Percentiles rank a stretch among this genome's conserved stretches.
These are phyloP conservation scores for Rosalia funebris DNA, from an alignment of 2,888 invertebrate genomes.

Conservation along the genomic window DNA sequence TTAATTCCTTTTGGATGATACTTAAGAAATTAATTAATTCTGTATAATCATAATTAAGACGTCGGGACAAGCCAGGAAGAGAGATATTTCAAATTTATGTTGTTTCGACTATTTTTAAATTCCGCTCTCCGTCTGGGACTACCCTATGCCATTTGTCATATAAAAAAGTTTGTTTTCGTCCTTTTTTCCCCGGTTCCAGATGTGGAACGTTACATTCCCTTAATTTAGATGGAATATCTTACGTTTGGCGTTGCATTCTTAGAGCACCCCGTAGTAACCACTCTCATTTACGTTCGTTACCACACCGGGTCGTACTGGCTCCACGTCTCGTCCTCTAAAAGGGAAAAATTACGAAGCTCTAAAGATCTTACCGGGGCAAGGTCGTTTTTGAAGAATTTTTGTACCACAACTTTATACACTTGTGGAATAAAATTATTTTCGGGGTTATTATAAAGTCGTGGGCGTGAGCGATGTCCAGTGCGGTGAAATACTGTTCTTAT, in stretches of 20 bases:
- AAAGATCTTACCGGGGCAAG: too few relatives aligned
- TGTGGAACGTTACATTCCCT: conserved; percentile 55
- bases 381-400: too few relatives aligned
- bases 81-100: conserved; percentile 50
- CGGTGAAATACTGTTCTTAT: too few relatives aligned
- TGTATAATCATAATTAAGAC: conserved; percentile 48
- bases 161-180: conserved; percentile 49
- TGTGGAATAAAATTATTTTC: too few relatives aligned
- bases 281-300: too few relatives aligned
- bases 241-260: conserved; percentile 42
- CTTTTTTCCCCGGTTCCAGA: conserved; percentile 51
- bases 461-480: too few relatives aligned
- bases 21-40: conserved; percentile 52
- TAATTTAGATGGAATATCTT: conserved; percentile 53
- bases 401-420: too few relatives aligned
- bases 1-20: conserved; percentile 55
- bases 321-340: too few relatives aligned
- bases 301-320: too few relatives aligned
- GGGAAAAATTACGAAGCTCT: too few relatives aligned
- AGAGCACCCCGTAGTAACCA: not conserved
- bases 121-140: conserved; percentile 49
- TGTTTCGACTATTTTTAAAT: conserved; percentile 56
- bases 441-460: too few relatives aligned
- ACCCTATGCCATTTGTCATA: conserved; percentile 55
- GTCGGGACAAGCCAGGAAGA: conserved; percentile 33